Base-by-base conservation (phyloP, 2,888 invertebrate species). In the Diaprepes abbreviatus region DNA sequence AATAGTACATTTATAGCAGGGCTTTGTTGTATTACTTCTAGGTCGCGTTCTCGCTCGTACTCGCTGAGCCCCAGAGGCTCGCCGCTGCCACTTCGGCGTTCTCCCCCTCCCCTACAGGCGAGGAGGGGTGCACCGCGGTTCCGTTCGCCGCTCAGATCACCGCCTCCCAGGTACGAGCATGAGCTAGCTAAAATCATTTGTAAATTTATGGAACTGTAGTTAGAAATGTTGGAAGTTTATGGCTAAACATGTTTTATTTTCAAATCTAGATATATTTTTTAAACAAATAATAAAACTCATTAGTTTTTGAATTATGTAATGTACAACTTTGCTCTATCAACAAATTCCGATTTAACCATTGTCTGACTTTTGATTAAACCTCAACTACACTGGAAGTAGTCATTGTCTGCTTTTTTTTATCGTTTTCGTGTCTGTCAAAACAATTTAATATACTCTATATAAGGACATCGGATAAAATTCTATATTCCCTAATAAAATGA, bases 1-100 rank as follows among this genome's bases (percentile, higher is more conserved):
- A 14, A 5, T 40, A 31, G 43, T 54, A 54, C 33, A 40, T 52
- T 24, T 43, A 33, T 19, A 52, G 31, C 24, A 62, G 50, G 62
- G 60, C 50, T 63, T 40, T 70, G 48, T 66, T 66, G 66, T 71
- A 66, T 69, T 55, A 72, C 66, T 83, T 83, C 28, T 84, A 90
- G 91, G 81, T 90, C 91, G 74, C 87, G 91, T 71, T 91, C 91
- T 14, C 83, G 88, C 73, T 91, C 91, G 24, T 86, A 86, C 69
- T 87, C 88, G 73, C 86, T 89, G 82, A 84, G 89, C 83, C 77
- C 88, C 79, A 78, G 82, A 84, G 81, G 84, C 60, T 85, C 86
- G 60, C 82, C 83, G 62, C 83, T 83, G 60, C 81, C 82, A 19
- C 81, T 57, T 31, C 9, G 83, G 75, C 79, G 80, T 35, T 80